Conservation (phyloP, 2,797 vertebrate genomes). For the Varecia variegata region DNA sequence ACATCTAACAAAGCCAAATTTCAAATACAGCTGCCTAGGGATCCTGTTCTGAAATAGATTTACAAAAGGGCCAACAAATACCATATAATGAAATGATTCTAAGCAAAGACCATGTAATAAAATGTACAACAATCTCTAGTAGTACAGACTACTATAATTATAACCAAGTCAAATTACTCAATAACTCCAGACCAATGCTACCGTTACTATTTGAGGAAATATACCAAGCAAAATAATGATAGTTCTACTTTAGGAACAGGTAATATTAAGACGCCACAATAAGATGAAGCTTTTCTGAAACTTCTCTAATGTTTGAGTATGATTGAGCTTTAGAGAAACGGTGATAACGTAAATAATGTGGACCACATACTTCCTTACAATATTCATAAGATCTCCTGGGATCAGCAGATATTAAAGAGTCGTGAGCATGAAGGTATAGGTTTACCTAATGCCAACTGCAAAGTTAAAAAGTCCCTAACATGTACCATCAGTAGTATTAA, state of each 20-base stretch:
- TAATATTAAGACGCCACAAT: background rate
- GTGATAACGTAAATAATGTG: background rate
- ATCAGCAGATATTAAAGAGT: background rate
- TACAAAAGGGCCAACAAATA: conserved; percentile 60
- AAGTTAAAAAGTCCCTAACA: background rate
- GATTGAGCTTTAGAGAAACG: background rate
- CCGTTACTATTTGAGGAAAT: background rate
- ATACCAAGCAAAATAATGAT: background rate
- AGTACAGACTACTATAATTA: background rate
- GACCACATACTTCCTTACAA: background rate
- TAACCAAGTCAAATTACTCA: background rate
- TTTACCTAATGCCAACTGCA: background rate
- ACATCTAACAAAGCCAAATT: conserved; percentile 59
- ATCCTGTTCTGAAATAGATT: conserved; percentile 66
- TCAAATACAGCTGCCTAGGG: conserved; percentile 68
- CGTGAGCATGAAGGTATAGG: background rate
- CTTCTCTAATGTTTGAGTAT: background rate
- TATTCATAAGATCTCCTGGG: background rate
- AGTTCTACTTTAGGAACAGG: background rate
- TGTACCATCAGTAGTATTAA: background rate
- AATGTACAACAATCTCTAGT: background rate
- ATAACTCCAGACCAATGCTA: background rate
- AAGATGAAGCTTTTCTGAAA: background rate
- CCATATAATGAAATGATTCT: conserved; percentile 65
- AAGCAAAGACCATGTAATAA: conserved; percentile 59